Conservation (phyloP, 2,888 invertebrate species). For the Trimorus sp. region DNA sequence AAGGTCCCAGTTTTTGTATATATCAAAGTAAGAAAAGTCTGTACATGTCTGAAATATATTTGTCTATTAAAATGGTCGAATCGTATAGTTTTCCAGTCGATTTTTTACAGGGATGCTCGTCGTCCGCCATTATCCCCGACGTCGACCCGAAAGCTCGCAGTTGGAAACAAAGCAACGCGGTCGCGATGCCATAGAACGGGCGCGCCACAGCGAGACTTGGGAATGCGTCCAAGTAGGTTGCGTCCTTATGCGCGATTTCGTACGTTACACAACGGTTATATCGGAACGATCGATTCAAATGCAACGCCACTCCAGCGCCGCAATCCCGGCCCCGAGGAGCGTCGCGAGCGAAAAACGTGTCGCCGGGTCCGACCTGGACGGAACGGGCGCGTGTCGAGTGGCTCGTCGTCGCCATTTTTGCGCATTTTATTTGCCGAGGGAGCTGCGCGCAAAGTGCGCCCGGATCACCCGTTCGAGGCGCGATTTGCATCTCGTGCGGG, state of each 20-base stretch:
- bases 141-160: constrained; percentile 56
- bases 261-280: constrained; percentile 55
- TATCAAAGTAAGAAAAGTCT: too few relatives aligned
- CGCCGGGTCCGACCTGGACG: constrained; percentile 4
- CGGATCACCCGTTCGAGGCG: constrained; percentile 6
- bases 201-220: constrained; percentile 67
- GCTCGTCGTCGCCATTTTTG: constrained; percentile 2
- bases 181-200: constrained; percentile 46
- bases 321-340: constrained; percentile 19
- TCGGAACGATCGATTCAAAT: constrained; percentile 53
- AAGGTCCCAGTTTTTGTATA: too few relatives aligned
- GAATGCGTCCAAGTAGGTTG: constrained; percentile 76
- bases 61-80: too few relatives aligned
- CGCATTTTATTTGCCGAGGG: constrained; percentile 5
- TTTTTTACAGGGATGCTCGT: constrained; percentile 11
- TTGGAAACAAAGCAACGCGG: constrained; percentile 54
- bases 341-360: constrained; percentile 6
- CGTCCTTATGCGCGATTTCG: constrained; percentile 71
- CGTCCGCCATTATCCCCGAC: constrained; percentile 50
- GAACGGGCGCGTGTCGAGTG: constrained; percentile 13
- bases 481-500: constrained; percentile 4
- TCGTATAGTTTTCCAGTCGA: too few relatives aligned
- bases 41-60: too few relatives aligned
- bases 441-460: not conserved
- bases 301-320: constrained; percentile 28